phyloP scores from a whole-genome alignment of 1,140 invertebrate species.

The Microvelia longipes region DNA sequence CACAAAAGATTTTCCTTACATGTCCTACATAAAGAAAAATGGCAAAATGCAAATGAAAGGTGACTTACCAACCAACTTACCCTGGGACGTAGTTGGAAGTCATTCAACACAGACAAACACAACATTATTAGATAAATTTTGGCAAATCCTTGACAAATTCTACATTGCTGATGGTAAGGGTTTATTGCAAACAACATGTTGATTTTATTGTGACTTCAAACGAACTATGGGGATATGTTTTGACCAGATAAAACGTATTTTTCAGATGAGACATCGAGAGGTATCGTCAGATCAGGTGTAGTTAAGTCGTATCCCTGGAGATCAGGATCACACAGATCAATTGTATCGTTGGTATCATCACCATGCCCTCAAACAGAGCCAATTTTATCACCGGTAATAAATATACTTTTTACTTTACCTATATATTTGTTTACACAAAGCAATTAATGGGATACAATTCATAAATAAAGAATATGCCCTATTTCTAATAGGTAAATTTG shows the following conservation, averaged over 20 bases:
- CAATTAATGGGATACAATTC: too few species aligned
- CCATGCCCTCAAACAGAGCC: background rate
- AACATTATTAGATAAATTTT: background rate
- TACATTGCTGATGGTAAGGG: background rate
- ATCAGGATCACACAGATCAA: background rate
- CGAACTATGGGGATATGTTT: too few species aligned
- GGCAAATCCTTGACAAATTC: background rate
- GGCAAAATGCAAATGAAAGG: background rate
- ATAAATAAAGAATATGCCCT: too few species aligned
- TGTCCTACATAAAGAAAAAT: background rate
- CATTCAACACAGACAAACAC: background rate
- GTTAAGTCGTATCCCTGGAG: background rate
- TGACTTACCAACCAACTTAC: background rate
- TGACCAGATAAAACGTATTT: too few species aligned
- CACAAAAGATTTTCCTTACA: background rate
- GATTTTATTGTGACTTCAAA: too few species aligned
- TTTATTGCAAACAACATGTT: too few species aligned
- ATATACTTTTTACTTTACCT: too few species aligned
- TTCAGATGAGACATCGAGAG: background rate
- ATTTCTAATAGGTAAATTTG: too few species aligned
- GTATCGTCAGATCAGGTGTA: background rate
- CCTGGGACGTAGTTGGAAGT: background rate
- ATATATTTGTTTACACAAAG: too few species aligned
- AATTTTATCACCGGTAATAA: background rate
- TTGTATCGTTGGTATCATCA: background rate